These are phyloP conservation scores for Vicugna pacos DNA, from an alignment of 2,113 vertebrate species.

Conservation along the genomic window DNA sequence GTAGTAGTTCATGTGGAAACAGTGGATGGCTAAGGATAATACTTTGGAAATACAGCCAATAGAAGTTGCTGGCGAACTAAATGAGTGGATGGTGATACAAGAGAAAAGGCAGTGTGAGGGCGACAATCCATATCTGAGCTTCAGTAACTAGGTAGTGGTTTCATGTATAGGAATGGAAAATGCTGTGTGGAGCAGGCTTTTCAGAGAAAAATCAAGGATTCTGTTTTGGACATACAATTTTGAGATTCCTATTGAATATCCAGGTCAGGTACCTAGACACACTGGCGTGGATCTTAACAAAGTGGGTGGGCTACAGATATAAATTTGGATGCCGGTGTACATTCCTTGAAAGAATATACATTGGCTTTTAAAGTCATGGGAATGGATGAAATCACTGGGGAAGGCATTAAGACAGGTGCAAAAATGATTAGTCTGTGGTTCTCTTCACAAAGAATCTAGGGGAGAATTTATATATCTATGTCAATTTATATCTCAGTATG, in stretches of 20 bases:
- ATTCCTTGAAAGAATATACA: neutral
- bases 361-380: neutral
- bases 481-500: neutral
- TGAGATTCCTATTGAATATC: conserved; percentile 11
- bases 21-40: neutral
- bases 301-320: neutral
- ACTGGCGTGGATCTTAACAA: neutral
- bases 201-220: neutral
- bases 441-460: neutral
- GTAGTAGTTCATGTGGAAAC: neutral
- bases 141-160: neutral
- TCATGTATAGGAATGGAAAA: neutral
- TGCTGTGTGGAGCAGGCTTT: neutral
- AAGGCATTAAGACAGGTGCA: neutral
- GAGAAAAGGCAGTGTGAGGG: neutral
- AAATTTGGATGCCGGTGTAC: neutral
- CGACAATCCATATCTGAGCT: neutral
- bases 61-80: neutral
- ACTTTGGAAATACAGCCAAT: neutral
- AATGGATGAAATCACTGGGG: neutral
- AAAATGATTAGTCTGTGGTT: neutral
- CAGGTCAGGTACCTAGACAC: neutral
- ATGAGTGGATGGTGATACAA: neutral
- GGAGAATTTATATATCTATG: neutral
- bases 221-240: neutral